Percentiles rank a stretch among this genome's conserved stretches.
Conservation (phyloP, 2,797 vertebrate genomes). For the Spatula versicolor region DNA sequence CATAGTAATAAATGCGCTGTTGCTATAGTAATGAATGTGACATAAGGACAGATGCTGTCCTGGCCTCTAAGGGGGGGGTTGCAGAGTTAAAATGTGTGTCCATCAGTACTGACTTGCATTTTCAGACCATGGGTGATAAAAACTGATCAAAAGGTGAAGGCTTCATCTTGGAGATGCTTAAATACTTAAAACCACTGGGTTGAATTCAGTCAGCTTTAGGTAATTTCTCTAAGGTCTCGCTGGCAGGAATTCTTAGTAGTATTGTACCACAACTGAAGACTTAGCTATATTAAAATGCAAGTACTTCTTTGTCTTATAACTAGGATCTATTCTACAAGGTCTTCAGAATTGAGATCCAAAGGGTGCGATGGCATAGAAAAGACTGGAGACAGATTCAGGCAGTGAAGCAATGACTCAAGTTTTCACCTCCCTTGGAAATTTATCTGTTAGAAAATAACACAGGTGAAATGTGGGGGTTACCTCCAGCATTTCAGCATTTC, state of each 20-base stretch:
- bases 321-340: rapidly evolving
- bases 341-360: not conserved
- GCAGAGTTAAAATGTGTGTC: rapidly evolving
- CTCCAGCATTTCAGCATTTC: not conserved
- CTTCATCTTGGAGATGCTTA: not conserved
- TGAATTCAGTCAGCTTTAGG: not conserved
- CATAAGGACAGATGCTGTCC: not conserved
- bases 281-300: not conserved
- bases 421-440: not conserved
- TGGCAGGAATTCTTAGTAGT: not conserved
- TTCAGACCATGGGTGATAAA: not conserved
- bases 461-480: rapidly evolving
- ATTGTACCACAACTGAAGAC: not conserved
- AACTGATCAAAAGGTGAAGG: not conserved
- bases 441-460: not conserved
- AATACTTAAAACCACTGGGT: rapidly evolving
- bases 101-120: not conserved
- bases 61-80: too few relatives aligned
- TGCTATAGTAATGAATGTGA: not conserved
- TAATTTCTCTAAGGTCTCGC: not conserved
- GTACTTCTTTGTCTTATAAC: too few relatives aligned
- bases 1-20: rapidly evolving
- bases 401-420: not conserved
- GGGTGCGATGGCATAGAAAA: not conserved
- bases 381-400: too few relatives aligned